Conservation (phyloP, 2,113 vertebrate species). For the Stegastes partitus region DNA sequence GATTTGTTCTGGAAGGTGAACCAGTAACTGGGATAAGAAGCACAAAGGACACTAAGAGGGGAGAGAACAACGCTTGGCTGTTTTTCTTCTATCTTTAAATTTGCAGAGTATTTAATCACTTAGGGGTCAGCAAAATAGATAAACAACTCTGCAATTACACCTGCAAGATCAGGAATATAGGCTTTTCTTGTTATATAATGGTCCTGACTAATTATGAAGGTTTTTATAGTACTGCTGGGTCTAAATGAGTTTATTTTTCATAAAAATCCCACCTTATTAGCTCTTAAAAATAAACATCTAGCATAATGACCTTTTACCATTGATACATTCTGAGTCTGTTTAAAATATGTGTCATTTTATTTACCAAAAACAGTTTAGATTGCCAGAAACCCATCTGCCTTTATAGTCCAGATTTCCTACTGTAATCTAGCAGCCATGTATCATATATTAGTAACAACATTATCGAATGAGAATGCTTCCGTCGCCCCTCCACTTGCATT, state of each 20-base stretch:
- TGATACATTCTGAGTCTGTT: neutral
- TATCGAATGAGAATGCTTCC: neutral
- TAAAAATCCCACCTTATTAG: no score
- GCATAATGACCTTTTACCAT: neutral
- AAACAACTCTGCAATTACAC: neutral
- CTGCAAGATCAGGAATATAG: neutral
- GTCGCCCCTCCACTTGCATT: no score
- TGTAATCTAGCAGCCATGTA: neutral
- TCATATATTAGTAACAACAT: neutral
- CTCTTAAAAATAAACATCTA: no score
- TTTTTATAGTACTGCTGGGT: neutral
- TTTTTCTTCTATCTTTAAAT: slow-evolving; percentile 82
- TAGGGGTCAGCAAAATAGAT: slow-evolving; percentile 32
- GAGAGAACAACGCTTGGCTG: slow-evolving; percentile 70
- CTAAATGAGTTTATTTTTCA: neutral
- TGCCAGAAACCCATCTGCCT: neutral
- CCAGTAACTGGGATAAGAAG: slow-evolving; percentile 85
- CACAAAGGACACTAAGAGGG: slow-evolving; percentile 15
- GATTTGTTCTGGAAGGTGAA: slow-evolving; percentile 97
- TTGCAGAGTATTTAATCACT: slow-evolving; percentile 92
- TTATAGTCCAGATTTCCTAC: neutral
- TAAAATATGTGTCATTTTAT: neutral
- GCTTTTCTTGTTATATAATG: neutral
- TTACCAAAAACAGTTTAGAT: neutral
- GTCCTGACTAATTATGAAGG: neutral